A percentile compares a stretch with the other conserved stretches of the same genome.
phyloP scores from a whole-genome alignment of 2,888 invertebrate species.

The Oasisia sp. region DNA sequence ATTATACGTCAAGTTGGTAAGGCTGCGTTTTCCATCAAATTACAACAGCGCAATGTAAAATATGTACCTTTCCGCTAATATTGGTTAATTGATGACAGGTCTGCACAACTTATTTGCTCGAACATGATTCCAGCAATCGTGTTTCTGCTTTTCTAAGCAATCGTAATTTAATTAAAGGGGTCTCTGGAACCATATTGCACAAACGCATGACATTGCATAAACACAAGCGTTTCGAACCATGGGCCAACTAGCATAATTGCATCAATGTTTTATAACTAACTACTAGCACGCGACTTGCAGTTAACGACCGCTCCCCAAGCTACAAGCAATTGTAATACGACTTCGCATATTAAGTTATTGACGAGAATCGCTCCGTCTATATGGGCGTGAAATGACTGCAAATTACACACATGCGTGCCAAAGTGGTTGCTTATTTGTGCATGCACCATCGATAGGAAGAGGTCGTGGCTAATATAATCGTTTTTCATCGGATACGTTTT shows the following conservation, averaged over 20 bases:
- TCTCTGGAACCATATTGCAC: not conserved
- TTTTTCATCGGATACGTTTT: not conserved
- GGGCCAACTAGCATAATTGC: not conserved
- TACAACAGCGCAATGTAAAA: no score
- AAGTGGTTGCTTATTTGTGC: not conserved
- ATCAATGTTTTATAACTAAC: slow-evolving; percentile 3
- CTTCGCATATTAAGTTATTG: not conserved
- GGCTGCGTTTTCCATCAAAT: no score
- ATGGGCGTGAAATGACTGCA: not conserved
- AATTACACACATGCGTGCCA: not conserved
- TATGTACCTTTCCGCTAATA: no score
- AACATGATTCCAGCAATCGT: not conserved
- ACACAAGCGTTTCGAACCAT: not conserved
- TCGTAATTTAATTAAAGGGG: no score
- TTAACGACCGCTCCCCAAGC: not conserved
- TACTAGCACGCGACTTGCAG: not conserved
- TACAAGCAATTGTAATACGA: not conserved
- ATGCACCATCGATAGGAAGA: not conserved
- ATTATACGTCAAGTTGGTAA: no score
- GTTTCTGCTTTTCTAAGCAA: not conserved
- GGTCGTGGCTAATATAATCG: not conserved
- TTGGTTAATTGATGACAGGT: no score
- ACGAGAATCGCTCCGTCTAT: not conserved
- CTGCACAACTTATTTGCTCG: not conserved
- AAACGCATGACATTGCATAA: not conserved